Conservation (phyloP, 2,113 vertebrate species). For the Ia io region DNA sequence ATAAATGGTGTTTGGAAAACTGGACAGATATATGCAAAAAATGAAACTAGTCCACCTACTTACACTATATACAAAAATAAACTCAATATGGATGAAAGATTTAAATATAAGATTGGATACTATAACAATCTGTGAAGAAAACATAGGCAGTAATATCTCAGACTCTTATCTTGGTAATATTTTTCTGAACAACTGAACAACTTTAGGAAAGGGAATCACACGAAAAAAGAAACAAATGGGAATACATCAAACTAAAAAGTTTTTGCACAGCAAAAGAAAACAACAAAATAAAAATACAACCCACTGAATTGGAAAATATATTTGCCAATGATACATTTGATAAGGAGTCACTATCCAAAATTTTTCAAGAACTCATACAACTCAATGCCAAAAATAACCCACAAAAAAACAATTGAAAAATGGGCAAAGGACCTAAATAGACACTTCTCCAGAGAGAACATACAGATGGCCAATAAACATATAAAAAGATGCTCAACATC, state of each 20-base stretch:
- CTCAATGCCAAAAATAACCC: background rate
- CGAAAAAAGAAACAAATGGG: background rate
- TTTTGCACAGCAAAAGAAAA: background rate
- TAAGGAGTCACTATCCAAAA: background rate
- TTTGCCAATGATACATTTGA: background rate
- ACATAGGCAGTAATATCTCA: background rate
- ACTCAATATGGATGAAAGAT: background rate
- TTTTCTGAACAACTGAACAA: background rate
- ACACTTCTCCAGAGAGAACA: background rate
- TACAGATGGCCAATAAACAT: background rate
- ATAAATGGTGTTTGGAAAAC: background rate
- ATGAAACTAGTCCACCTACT: background rate
- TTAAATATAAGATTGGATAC: background rate
- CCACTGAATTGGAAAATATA: background rate
- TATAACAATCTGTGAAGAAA: background rate
- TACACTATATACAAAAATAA: background rate
- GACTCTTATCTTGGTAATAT: background rate
- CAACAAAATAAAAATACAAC: background rate
- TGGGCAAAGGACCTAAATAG: background rate
- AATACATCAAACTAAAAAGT: background rate
- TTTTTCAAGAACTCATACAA: background rate
- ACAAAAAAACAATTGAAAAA: background rate
- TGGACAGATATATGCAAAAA: background rate
- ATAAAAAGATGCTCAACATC: background rate
- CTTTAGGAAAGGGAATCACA: background rate